Conservation (phyloP, 2,797 vertebrate genomes). For the Propithecus deckenii region DNA sequence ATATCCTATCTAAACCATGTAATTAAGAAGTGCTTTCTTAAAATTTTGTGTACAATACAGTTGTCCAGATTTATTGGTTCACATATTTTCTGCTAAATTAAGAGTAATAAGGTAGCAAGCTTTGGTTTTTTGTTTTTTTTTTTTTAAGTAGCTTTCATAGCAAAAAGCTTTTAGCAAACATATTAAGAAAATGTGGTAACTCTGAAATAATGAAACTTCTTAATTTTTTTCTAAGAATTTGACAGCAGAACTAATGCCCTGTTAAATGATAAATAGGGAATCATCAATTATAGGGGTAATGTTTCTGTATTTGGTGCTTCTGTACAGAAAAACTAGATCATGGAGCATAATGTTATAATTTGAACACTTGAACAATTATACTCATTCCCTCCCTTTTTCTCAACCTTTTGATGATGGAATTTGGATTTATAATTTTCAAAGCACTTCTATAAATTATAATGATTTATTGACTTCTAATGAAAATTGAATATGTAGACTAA, state of each 20-base stretch:
- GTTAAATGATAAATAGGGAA: not conserved
- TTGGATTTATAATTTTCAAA: not conserved
- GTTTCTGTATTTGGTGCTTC: not conserved
- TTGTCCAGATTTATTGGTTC: not conserved
- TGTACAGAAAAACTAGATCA: not conserved
- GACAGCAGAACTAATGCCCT: not conserved
- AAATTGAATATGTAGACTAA: not conserved
- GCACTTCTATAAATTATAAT: not conserved
- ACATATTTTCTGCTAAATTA: not conserved
- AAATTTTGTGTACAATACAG: not conserved
- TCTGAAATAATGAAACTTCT: not conserved
- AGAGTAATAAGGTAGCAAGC: not conserved
- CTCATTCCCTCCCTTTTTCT: not conserved
- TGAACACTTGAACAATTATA: not conserved
- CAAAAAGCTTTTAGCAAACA: not conserved
- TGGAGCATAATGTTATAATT: not conserved
- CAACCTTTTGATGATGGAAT: not conserved
- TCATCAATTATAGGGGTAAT: not conserved
- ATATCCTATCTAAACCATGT: constrained; percentile 45
- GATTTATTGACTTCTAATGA: not conserved
- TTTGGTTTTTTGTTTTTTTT: not conserved
- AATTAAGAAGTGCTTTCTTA: constrained; percentile 34
- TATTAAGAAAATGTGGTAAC: not conserved
- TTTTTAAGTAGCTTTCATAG: not conserved
- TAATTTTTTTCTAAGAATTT: not conserved